Evolutionary conservation across 1,140 invertebrate genomes (phyloP), one percentile per base, ranked within the genome.

Genomic region (Macrobrachium nipponense): DNA sequence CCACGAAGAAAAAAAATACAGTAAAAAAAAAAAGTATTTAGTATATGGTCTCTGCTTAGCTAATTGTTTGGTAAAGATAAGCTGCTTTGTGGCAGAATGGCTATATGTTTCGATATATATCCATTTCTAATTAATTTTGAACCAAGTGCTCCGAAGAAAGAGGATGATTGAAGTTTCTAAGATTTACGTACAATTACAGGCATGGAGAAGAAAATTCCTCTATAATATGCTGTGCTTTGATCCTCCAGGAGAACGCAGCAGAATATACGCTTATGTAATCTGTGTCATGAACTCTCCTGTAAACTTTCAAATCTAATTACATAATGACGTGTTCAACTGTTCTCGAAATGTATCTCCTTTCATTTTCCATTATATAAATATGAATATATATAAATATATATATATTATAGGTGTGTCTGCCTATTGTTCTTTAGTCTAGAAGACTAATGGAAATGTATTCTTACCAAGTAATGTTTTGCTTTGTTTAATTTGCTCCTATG

Each of bases 231-330:
- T 85, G 82, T 78, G 82, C 82, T 78, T 85, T 62, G 43, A 58
- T 59, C 76, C 82, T 85, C 43, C 51, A 72, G 64, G 58, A 64
- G 82, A 66, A 78, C 76, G 79, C 82, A 85, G 82, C 82, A 72
- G 27, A 85, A 70, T 85, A 85, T 85, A 85, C 82, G 82, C 82
- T 85, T 85, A 85, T 79, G 82, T 78, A 79, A 79, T 85, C 44
- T 85, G 76, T 84, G 75, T 85, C 76, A 85, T 79, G 82, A 73
- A 17, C 17, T 18, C 17, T 18, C 15, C 23, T 23, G 23, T 36
- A 73, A 73, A 36, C 70, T 36, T 36, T 36, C 18, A 17, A 73
- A 36, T 18, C 17, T 36, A 73, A n/a, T 17, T 23, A 36, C 27
- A 73, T 18, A 73, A 23, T 18, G 27, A 73, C 17, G 18, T 36